Evolutionary conservation across 2,888 invertebrate genomes (phyloP), one percentile per base, ranked within the genome.

Genomic region (Drosophila antonietae): DNA sequence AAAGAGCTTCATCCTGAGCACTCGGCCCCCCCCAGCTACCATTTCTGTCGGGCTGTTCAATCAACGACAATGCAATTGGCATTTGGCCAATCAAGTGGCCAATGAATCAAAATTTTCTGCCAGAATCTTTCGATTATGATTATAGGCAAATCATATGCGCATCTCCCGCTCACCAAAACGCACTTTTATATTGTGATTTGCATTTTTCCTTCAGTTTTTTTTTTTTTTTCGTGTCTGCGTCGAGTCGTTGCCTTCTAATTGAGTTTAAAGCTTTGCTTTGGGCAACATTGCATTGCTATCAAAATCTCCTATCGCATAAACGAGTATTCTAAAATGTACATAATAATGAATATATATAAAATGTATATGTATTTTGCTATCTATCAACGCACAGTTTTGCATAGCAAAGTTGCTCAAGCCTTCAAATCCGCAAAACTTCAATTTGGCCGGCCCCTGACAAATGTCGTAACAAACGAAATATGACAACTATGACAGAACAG

Each of bases 11-110:
- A 28, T n/a, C n/a, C n/a, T n/a, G n/a, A n/a, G n/a, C n/a, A n/a
- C n/a, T n/a, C n/a, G n/a, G n/a, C n/a, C n/a, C n/a, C n/a, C n/a
- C n/a, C n/a, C n/a, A n/a, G 44, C 60, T 28, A 28, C 28, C 28
- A 28, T 28, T 28, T n/a, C n/a, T n/a, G n/a, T n/a, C 28, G 0
- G 28, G 28, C 57, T 59, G 70, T 41, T 68, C 66, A 81, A 81
- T 83, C 74, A 78, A 67, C 73, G 75, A 72, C 72, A 71, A 80
- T 88, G 82, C 69, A 72, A 80, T 86, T 83, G 72, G 63, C 79
- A 83, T 78, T 75, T 83, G 73, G 77, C 79, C 83, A 84, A 88
- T 86, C 88, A 83, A 81, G 81, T 85, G 74, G 73, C 67, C 73
- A 85, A 88, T 85, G 79, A 88, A 84, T 90, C 84, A 78, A 80